These are phyloP conservation scores for Eilema griseolum DNA, from an alignment of 2,888 invertebrate species.

Conservation along the genomic window DNA sequence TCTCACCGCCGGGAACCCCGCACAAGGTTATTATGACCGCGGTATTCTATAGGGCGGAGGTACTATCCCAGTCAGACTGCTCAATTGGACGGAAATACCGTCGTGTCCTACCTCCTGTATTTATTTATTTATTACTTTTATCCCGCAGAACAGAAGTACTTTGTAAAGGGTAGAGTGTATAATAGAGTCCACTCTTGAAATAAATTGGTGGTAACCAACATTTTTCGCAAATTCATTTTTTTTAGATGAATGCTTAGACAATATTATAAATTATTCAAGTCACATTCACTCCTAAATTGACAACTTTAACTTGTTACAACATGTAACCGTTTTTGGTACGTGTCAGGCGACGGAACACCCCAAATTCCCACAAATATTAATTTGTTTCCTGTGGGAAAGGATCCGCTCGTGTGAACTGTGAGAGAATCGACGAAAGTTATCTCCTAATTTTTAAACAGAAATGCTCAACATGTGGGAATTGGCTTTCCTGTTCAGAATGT, in stretches of 20 bases:
- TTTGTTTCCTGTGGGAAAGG: slow-evolving; percentile 1
- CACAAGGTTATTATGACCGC: no score
- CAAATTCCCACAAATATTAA: slow-evolving; percentile 11
- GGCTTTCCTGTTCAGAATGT: background rate
- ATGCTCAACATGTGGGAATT: background rate
- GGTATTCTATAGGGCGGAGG: no score
- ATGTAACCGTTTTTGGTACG: slow-evolving; percentile 10
- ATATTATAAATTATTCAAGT: slow-evolving; percentile 3
- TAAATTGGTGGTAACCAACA: background rate
- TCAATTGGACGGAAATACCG: no score
- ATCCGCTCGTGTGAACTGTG: background rate
- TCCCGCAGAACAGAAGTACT: no score
- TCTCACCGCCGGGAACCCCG: no score
- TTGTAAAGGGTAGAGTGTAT: no score
- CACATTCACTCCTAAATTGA: slow-evolving; percentile 1
- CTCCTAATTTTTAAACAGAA: background rate
- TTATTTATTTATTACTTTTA: no score
- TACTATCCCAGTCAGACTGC: no score
- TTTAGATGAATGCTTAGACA: background rate
- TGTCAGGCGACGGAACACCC: background rate
- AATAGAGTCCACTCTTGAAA: no score
- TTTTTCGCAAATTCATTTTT: background rate
- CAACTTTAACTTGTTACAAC: slow-evolving; percentile 5
- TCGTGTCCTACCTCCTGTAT: no score
- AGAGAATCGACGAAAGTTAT: background rate